Percentiles rank a stretch among this genome's conserved stretches.
Evolutionary conservation across 1,140 invertebrate genomes (phyloP).

Genomic region (Eurosta solidaginis): DNA sequence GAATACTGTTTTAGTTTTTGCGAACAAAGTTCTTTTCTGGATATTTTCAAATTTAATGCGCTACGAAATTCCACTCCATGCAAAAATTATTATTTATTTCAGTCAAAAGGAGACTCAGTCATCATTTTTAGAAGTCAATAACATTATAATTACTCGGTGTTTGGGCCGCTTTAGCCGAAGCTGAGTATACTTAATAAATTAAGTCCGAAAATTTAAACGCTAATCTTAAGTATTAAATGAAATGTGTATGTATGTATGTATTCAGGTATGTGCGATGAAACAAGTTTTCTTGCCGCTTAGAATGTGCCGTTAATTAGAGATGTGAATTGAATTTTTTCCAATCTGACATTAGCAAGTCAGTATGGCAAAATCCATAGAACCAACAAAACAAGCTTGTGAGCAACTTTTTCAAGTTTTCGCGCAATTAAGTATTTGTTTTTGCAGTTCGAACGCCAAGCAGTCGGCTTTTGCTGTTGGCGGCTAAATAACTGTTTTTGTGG

Average conservation of each 20-base stretch:
- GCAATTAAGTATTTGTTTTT: slow-evolving; percentile 3
- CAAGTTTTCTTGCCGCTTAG: neutral
- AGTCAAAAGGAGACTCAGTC: too few species aligned
- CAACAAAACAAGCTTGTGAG: neutral
- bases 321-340: neutral
- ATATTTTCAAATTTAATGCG: too few species aligned
- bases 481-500: slow-evolving; percentile 15
- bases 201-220: neutral
- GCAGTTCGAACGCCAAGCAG: neutral
- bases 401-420: neutral
- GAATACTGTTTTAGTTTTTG: too few species aligned
- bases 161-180: neutral
- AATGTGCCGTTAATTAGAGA: slow-evolving; percentile 8
- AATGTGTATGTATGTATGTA: neutral
- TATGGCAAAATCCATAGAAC: neutral
- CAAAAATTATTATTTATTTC: too few species aligned
- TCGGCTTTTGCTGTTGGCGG: neutral
- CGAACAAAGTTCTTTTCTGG: too few species aligned
- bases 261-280: neutral
- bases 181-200: neutral
- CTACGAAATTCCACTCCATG: too few species aligned
- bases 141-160: neutral
- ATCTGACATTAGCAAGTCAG: slow-evolving; percentile 1
- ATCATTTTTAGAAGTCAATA: neutral
- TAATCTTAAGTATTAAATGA: neutral